phyloP scores from a whole-genome alignment of 2,797 vertebrate species.

The Lates japonicus region DNA sequence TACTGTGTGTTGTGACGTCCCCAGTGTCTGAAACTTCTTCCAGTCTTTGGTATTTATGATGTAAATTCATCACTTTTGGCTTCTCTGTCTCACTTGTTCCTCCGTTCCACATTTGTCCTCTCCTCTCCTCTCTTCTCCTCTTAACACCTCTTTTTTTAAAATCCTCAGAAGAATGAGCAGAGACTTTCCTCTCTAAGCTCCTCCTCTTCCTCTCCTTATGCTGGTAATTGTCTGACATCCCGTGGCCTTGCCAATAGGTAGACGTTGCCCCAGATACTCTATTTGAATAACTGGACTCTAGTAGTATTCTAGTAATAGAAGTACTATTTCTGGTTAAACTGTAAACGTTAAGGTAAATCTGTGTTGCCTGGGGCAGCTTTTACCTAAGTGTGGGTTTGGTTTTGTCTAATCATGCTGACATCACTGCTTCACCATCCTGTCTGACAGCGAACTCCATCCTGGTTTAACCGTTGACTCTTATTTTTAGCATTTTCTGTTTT shows the following conservation, averaged over 20 bases:
- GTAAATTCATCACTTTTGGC: constrained; percentile 58
- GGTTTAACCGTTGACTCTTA: background rate
- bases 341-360: background rate
- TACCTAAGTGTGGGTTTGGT: constrained; percentile 55
- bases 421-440: constrained; percentile 63
- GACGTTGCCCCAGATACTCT: constrained; percentile 54
- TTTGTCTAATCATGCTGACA: constrained; percentile 44
- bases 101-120: constrained; percentile 67
- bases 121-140: constrained; percentile 43
- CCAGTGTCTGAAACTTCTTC: constrained; percentile 15
- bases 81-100: constrained; percentile 65
- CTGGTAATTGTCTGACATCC: constrained; percentile 85
- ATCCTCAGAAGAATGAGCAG: constrained; percentile 89
- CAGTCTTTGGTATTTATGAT: constrained; percentile 32
- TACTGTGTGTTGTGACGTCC: constrained; percentile 29
- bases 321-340: background rate
- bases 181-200: constrained; percentile 90
- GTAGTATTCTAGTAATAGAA: background rate
- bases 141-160: constrained; percentile 51
- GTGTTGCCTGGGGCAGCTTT: constrained; percentile 59
- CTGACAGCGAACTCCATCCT: constrained; percentile 14
- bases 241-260: constrained; percentile 59
- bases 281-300: background rate
- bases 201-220: constrained; percentile 85
- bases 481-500: background rate